Conservation (phyloP, 1,140 invertebrate genomes). For the Ridgeia piscesae region DNA sequence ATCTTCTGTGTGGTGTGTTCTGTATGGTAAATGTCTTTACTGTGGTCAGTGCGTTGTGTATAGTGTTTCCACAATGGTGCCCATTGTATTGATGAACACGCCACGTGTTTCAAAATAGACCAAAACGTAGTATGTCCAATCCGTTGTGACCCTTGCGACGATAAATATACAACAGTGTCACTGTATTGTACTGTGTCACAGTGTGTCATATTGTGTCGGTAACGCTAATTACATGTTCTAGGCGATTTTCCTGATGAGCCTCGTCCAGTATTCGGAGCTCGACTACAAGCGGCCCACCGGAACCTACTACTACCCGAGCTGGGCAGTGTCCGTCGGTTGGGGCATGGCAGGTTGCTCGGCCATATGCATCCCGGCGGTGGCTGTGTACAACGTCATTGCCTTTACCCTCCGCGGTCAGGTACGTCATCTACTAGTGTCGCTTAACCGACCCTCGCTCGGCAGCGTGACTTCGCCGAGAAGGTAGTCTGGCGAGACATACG, state of each 20-base stretch:
- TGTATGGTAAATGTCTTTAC: neutral
- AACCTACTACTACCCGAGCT: constrained; percentile 22
- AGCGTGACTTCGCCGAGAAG: too few species aligned
- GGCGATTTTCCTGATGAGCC: constrained; percentile 66
- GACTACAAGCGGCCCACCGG: constrained; percentile 56
- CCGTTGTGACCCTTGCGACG: too few species aligned
- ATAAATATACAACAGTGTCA: too few species aligned
- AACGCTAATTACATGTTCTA: too few species aligned
- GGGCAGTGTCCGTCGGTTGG: constrained; percentile 29
- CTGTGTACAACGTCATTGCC: constrained; percentile 52
- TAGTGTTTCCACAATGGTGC: too few species aligned
- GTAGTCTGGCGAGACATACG: too few species aligned
- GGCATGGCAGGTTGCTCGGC: neutral
- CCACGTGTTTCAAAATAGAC: too few species aligned
- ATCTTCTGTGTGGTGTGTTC: neutral
- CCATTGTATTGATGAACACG: too few species aligned
- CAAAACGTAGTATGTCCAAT: too few species aligned
- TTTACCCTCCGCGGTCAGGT: neutral
- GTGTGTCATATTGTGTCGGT: too few species aligned
- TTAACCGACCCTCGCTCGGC: too few species aligned
- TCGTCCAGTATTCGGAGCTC: constrained; percentile 63
- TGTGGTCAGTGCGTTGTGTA: neutral
- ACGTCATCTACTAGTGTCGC: neutral
- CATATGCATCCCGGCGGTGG: constrained; percentile 50
- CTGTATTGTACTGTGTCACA: too few species aligned